Percentiles rank a stretch among this genome's conserved stretches.
Evolutionary conservation across 1,140 invertebrate genomes (phyloP).

Genomic region (Aphaenogaster rudis): DNA sequence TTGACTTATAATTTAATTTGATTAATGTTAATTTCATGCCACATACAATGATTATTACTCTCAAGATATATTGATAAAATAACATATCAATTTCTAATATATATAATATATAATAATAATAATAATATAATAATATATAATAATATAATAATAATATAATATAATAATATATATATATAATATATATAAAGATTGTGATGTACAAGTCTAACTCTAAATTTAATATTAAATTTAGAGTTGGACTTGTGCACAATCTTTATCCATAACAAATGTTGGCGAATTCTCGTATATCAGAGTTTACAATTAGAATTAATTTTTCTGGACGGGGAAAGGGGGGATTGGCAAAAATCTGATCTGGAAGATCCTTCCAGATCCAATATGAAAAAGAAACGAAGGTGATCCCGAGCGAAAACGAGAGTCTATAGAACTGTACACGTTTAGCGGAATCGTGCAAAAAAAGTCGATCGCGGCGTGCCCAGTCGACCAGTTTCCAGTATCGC

Average conservation of each 20-base stretch:
- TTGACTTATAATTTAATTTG: background rate
- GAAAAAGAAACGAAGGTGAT: background rate
- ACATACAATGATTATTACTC: background rate
- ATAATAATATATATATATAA: too few relatives aligned
- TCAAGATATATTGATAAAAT: background rate
- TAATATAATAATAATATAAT: too few relatives aligned
- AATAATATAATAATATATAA: too few relatives aligned
- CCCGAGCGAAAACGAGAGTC: constrained; percentile 29
- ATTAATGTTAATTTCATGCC: background rate
- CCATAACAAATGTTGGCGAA: background rate
- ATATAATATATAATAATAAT: background rate
- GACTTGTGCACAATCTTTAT: background rate
- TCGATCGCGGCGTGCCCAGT: constrained; percentile 20
- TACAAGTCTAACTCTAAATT: too few relatives aligned
- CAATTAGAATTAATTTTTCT: constrained; percentile 13
- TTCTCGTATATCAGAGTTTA: background rate
- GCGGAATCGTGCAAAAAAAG: constrained; percentile 50
- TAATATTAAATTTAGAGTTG: background rate
- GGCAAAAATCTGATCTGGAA: background rate
- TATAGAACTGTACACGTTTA: constrained; percentile 28
- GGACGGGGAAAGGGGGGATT: background rate
- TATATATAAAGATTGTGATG: too few relatives aligned
- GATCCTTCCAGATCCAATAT: background rate
- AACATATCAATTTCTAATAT: background rate
- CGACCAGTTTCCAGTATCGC: constrained; percentile 76